Evolutionary conservation across 2,888 invertebrate genomes (phyloP), one percentile per base, ranked within the genome.

Genomic region (Dysmachus trigonus): DNA sequence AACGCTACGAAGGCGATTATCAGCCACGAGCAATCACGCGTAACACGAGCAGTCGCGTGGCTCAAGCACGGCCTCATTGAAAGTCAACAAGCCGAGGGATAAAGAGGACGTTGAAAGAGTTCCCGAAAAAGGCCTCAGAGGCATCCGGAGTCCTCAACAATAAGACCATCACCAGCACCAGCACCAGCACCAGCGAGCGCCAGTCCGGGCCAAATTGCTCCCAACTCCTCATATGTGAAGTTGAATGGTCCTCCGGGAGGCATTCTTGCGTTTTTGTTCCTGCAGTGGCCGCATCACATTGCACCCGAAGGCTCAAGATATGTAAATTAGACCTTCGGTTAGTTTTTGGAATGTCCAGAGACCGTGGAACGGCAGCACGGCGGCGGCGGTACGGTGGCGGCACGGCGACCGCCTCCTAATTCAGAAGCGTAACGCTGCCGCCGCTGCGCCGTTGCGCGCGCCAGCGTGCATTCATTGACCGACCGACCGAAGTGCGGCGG

Each of bases 21-120:
- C 87, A 83, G 86, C 87, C 87, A 87, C 87, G 85, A 86, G 87
- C 87, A 87, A 87, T 87, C 86, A 86, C 86, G 86, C 87, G 87
- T 87, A 87, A 87, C 53, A 87, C 84, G 62, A 72, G 87, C 35
- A 86, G 87, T 86, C 81, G 76, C 72, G 83, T 86, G 79, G 31
- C 76, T 86, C 82, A 86, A 85, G 83, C 85, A 85, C 47, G 85
- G 73, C 74, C 85, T 85, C 74, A 85, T 74, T 73, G 85, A 85
- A 53, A 74, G 47, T 74, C 73, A 85, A 74, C 85, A 31, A 31
- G 53, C 35, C 71, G 31, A 33, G 41, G 72, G 81, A 27, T 62
- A 27, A 41, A 51, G 83, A 41, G 83, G 72, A 72, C 53, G 53
- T n/a, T 30, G 38, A 27, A 71, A n/a, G 72, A 38, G 38, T 72